phyloP scores from a whole-genome alignment of 2,797 vertebrate species.

The Anguilla pacifica region DNA sequence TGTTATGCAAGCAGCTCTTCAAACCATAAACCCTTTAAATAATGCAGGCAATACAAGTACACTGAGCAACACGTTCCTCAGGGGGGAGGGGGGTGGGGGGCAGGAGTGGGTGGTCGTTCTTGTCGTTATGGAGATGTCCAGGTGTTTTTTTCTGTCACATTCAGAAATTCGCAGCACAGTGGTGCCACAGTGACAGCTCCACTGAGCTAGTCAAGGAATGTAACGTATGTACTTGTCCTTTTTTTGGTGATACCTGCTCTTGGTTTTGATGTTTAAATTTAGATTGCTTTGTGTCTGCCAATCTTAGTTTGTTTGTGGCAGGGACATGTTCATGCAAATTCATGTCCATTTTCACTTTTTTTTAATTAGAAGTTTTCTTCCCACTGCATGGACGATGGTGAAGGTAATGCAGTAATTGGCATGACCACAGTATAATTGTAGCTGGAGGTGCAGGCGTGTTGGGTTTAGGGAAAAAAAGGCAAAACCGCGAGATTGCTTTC shows the following conservation, averaged over 20 bases:
- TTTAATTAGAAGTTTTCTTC: background rate
- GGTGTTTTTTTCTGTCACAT: background rate
- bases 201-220: background rate
- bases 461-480: background rate
- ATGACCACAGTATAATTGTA: background rate
- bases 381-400: background rate
- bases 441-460: background rate
- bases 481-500: background rate
- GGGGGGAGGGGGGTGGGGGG: no score
- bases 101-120: background rate
- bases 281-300: background rate
- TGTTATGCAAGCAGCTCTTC: background rate
- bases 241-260: background rate
- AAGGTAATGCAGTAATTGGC: background rate
- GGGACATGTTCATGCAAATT: no score
- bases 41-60: background rate
- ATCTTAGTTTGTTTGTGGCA: background rate
- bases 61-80: background rate
- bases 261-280: background rate
- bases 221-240: background rate
- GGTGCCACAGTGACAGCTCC: background rate
- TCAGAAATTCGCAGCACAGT: background rate
- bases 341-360: background rate
- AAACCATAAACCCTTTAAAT: background rate
- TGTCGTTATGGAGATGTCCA: background rate